These are phyloP conservation scores for Simalia tracyae DNA, from an alignment of 2,797 vertebrate species.

Conservation along the genomic window DNA sequence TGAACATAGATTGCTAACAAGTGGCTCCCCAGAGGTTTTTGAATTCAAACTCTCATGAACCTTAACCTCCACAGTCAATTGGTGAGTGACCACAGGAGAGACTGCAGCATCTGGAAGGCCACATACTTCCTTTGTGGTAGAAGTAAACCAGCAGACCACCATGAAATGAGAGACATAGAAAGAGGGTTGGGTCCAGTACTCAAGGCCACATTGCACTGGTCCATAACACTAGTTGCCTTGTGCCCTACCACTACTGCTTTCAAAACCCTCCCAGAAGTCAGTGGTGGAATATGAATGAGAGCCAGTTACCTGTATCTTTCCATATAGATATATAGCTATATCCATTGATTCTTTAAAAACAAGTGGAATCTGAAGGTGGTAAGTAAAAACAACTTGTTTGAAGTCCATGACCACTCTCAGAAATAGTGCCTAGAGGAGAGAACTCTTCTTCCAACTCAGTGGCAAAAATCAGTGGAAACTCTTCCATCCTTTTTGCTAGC, in stretches of 20 bases:
- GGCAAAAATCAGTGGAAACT: conserved; percentile 55
- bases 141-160: conserved; percentile 59
- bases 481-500: conserved; percentile 54
- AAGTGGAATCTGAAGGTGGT: conserved; percentile 52
- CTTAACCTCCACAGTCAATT: not conserved
- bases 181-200: conserved; percentile 34
- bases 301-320: not conserved
- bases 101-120: not conserved
- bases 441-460: conserved; percentile 62
- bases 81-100: not conserved
- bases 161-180: not conserved
- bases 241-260: conserved; percentile 33
- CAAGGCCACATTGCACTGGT: conserved; percentile 35
- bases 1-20: not conserved
- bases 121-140: conserved; percentile 32
- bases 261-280: conserved; percentile 48
- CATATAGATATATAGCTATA: conserved; percentile 21
- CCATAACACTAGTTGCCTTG: conserved; percentile 50
- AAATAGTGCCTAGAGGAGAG: conserved; percentile 58
- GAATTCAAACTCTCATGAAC: not conserved
- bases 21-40: not conserved
- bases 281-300: conserved; percentile 54
- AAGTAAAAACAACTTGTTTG: conserved; percentile 60
- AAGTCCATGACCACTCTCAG: conserved; percentile 52
- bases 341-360: conserved; percentile 41